Evolutionary conservation across 2,113 vertebrate species (phyloP), one percentile per base, ranked within the genome.

Genomic region (Semnornis frantzii): DNA sequence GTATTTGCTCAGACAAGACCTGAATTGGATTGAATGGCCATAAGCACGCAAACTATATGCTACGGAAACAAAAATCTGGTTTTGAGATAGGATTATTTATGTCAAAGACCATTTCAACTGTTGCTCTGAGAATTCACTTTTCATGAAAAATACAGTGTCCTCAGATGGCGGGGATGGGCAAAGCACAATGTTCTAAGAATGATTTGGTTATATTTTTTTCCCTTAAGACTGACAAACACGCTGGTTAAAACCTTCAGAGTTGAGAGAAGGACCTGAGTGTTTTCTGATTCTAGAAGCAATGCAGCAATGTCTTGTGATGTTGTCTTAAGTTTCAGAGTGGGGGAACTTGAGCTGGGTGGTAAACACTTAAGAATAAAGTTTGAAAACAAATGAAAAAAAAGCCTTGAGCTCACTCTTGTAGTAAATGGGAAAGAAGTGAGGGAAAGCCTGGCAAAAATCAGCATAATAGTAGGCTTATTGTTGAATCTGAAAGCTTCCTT

Each of bases 391-490:
- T 83, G 94, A 90, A 94, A 94, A 93, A 93, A 86, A 87, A 96
- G 89, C 86, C 86, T 96, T 93, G 92, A 95, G 84, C 84, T 93
- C 70, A 7, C 77, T 90, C 83, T 90, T 90, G 62, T 82, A 90
- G 74, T 78, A 96, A 96, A 92, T 92, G 83, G 70, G 66, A 82
- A 80, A 95, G 92, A 94, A 82, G 77, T 85, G 91, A 95, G 74
- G 66, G 83, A 95, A 96, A 82, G 94, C 89, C 90, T 92, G 94
- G 89, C 83, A 94, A 86, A 96, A 96, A 96, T 96, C 95, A 96
- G 95, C 93, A 95, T 96, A 92, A 96, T 96, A 96, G 93, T 90
- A 91, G 95, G 80, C 84, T 96, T 92, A 96, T 96, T 96, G 92
- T 96, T 92, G 59, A 65, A 92, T 89, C 62, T 95, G 92, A 96